Conservation (phyloP, 2,113 vertebrate genomes). For the Atrichornis clamosus region DNA sequence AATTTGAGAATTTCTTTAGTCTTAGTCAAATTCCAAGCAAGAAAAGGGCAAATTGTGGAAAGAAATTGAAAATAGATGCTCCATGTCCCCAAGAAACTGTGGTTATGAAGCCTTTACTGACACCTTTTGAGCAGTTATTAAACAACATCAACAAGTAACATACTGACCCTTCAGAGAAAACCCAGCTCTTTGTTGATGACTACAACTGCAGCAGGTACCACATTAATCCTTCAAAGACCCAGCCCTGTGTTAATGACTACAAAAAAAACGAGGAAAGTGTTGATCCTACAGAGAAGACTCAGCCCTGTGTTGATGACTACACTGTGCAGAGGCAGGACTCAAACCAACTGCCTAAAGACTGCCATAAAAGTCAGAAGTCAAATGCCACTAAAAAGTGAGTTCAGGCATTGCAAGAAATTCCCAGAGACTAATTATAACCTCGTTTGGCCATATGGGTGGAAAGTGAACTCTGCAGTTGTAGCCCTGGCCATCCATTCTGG, state of each 20-base stretch:
- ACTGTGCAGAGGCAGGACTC: not conserved
- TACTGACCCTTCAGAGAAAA: not conserved
- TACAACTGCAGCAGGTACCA: not conserved
- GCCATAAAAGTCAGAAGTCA: conserved; percentile 29
- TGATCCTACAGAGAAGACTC: not conserved
- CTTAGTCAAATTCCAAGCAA: not conserved
- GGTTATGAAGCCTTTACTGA: not conserved
- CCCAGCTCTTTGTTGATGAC: not conserved
- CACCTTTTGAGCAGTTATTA: not conserved
- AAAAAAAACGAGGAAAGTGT: not conserved
- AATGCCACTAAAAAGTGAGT: not conserved
- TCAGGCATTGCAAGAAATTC: not conserved
- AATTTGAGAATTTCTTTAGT: not conserved
- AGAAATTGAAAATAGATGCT: not conserved
- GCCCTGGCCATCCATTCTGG: not conserved
- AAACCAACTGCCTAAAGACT: not conserved
- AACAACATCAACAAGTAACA: fast-evolving
- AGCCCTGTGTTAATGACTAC: not conserved
- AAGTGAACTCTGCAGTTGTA: not conserved
- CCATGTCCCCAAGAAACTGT: not conserved
- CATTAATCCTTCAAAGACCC: not conserved
- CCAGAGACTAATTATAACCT: not conserved
- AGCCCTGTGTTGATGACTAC: fast-evolving
- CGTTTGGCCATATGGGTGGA: not conserved
- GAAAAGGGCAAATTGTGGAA: not conserved